These are phyloP conservation scores for Homalodisca vitripennis DNA, from an alignment of 1,140 invertebrate genomes.

Conservation along the genomic window DNA sequence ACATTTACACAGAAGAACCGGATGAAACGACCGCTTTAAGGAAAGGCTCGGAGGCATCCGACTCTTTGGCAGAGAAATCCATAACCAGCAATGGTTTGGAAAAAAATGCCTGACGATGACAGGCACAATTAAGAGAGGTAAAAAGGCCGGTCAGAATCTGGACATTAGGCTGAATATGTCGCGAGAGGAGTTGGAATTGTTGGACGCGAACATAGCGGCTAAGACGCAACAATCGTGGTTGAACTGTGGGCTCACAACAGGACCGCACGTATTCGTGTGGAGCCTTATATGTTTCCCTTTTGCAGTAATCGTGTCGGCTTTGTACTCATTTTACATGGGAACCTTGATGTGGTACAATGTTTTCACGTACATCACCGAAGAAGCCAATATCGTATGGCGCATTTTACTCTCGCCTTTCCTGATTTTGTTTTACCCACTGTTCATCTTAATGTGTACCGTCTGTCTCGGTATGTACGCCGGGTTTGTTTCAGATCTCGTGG, in stretches of 20 bases:
- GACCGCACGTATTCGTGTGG: slow-evolving; percentile 65
- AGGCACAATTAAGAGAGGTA: slow-evolving; percentile 69
- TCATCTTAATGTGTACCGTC: slow-evolving; percentile 63
- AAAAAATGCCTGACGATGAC: slow-evolving; percentile 59
- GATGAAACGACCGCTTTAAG: slow-evolving; percentile 38
- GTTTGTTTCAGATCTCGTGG: slow-evolving; percentile 65
- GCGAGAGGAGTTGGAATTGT: slow-evolving; percentile 63
- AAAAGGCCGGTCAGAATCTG: slow-evolving; percentile 68
- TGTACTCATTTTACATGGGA: slow-evolving; percentile 73
- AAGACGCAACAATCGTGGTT: slow-evolving; percentile 46
- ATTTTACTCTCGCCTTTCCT: slow-evolving; percentile 64
- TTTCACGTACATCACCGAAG: slow-evolving; percentile 67
- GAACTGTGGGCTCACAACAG: slow-evolving; percentile 56
- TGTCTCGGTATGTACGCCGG: slow-evolving; percentile 66
- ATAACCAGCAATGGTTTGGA: slow-evolving; percentile 38
- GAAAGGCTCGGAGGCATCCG: slow-evolving; percentile 41
- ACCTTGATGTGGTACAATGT: slow-evolving; percentile 77
- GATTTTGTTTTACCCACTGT: slow-evolving; percentile 69
- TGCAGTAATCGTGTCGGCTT: slow-evolving; percentile 59
- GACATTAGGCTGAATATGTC: slow-evolving; percentile 71
- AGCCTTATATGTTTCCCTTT: slow-evolving; percentile 65
- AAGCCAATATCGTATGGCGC: slow-evolving; percentile 60
- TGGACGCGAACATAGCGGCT: slow-evolving; percentile 61
- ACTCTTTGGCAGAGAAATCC: slow-evolving; percentile 40
- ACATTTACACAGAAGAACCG: slow-evolving; percentile 55